Evolutionary conservation across 2,113 vertebrate species (phyloP).

Genomic region (Psittacara wagleri): DNA sequence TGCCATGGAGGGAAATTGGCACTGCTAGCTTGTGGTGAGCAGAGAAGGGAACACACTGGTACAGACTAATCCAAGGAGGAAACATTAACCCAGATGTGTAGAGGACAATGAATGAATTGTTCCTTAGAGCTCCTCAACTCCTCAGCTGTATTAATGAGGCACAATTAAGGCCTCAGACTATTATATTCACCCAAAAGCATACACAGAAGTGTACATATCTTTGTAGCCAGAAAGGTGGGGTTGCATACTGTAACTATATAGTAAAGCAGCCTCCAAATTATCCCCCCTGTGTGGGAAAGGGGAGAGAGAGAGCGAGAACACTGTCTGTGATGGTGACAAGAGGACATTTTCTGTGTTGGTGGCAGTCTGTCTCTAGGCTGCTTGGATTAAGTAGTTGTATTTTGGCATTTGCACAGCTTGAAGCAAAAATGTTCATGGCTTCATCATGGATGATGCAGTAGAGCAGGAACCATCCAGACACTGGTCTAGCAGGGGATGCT

Average conservation of each 20-base stretch:
- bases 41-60: slow-evolving; percentile 72
- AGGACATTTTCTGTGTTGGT: neutral
- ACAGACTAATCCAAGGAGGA: slow-evolving; percentile 72
- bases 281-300: rapidly evolving
- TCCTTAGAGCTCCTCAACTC: slow-evolving; percentile 56
- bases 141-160: slow-evolving; percentile 33
- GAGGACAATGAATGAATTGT: slow-evolving; percentile 77
- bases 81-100: slow-evolving; percentile 75
- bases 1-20: slow-evolving; percentile 69
- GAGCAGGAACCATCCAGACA: neutral
- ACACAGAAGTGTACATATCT: neutral
- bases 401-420: neutral
- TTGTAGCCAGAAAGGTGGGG: neutral
- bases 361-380: neutral
- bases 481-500: neutral
- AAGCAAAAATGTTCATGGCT: neutral
- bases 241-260: neutral
- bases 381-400: neutral
- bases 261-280: neutral
- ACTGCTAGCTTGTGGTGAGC: slow-evolving; percentile 72
- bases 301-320: neutral
- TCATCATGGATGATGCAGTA: rapidly evolving
- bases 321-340: neutral
- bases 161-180: slow-evolving; percentile 54
- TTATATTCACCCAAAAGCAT: neutral